phyloP scores from a whole-genome alignment of 2,797 vertebrate species.

The Etheostoma perlongum region DNA sequence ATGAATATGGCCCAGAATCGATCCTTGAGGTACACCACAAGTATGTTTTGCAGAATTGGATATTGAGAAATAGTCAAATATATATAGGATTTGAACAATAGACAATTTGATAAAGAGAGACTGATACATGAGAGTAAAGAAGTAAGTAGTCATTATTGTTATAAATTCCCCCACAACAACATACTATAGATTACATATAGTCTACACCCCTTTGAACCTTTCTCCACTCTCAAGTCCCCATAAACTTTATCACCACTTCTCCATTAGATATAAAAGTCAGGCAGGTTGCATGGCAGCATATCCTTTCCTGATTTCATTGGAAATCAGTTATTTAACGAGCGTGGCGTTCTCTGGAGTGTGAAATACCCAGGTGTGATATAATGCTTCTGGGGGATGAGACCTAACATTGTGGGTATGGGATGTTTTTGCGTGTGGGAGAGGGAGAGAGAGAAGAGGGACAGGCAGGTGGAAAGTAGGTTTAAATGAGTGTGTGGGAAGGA shows the following conservation, averaged over 20 bases:
- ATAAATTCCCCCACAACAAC: background rate
- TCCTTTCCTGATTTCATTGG: slow-evolving; percentile 56
- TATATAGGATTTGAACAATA: background rate
- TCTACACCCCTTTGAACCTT: background rate
- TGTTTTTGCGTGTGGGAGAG: background rate
- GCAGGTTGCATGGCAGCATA: slow-evolving; percentile 44
- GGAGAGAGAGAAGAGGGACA: background rate
- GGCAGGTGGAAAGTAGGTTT: background rate
- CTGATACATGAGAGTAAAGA: background rate
- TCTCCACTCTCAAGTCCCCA: slow-evolving; percentile 1
- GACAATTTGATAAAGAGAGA: background rate
- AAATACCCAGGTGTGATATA: slow-evolving; percentile 71
- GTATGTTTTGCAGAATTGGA: background rate
- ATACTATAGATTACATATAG: background rate
- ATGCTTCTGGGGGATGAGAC: slow-evolving; percentile 42
- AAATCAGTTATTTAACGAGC: slow-evolving; percentile 61
- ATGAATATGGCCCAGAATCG: background rate
- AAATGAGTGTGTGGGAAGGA: slow-evolving; percentile 12
- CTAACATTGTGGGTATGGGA: slow-evolving; percentile 18
- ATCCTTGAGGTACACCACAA: slow-evolving; percentile 25
- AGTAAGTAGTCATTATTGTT: slow-evolving; percentile 3
- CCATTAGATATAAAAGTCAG: slow-evolving; percentile 53
- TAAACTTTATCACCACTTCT: slow-evolving; percentile 48
- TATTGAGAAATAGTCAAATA: background rate
- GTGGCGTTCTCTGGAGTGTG: slow-evolving; percentile 59